phyloP scores from a whole-genome alignment of 2,888 invertebrate genomes.

The Odontocerum albicorne region DNA sequence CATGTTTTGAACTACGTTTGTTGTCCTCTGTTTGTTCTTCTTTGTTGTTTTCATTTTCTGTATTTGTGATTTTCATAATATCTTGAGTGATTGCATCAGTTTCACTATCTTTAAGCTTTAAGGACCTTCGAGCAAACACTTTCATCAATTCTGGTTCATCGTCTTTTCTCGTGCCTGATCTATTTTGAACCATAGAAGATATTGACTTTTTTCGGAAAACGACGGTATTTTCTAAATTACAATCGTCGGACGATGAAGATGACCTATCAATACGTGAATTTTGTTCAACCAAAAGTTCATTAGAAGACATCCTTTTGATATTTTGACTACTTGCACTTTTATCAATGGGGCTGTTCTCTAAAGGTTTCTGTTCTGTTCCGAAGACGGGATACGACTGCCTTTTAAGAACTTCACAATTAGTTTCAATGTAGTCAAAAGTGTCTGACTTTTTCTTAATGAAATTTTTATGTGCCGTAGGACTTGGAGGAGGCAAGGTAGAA shows the following conservation, averaged over 20 bases:
- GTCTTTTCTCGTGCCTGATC: constrained; percentile 57
- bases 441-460: constrained; percentile 32
- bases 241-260: constrained; percentile 35
- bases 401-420: constrained; percentile 25
- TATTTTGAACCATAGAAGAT: constrained; percentile 39
- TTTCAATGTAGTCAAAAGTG: constrained; percentile 26
- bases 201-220: constrained; percentile 61
- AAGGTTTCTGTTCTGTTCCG: constrained; percentile 9
- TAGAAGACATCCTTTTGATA: constrained; percentile 33
- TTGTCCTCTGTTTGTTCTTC: constrained; percentile 42
- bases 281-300: constrained; percentile 33
- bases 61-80: constrained; percentile 46
- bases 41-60: constrained; percentile 46
- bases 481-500: constrained; percentile 29
- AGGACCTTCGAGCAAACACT: constrained; percentile 78
- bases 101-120: constrained; percentile 76
- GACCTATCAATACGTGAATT: constrained; percentile 30
- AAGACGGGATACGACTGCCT: constrained; percentile 10
- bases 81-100: constrained; percentile 61
- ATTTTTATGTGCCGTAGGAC: constrained; percentile 32
- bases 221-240: constrained; percentile 42
- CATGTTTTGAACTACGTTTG: constrained; percentile 49
- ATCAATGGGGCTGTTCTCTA: constrained; percentile 11
- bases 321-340: constrained; percentile 20
- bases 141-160: constrained; percentile 80